These are phyloP conservation scores for Sitodiplosis mosellana DNA, from an alignment of 1,140 invertebrate genomes.

Conservation along the genomic window DNA sequence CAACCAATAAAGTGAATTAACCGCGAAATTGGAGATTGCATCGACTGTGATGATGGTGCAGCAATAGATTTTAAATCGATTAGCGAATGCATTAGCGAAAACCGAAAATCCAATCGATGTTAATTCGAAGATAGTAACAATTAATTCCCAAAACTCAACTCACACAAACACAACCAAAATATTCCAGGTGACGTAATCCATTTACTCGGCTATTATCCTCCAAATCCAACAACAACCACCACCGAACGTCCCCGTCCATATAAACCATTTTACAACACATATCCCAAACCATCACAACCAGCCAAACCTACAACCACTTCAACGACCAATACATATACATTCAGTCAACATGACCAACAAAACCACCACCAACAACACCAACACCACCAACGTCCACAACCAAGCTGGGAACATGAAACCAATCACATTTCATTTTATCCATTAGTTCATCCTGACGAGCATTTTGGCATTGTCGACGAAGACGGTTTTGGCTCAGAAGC, in stretches of 20 bases:
- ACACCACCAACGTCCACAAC: conserved; percentile 1
- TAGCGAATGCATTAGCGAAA: too few species aligned
- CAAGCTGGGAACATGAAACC: conserved; percentile 17
- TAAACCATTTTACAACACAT: not conserved
- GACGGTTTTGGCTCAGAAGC: not conserved
- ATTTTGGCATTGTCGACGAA: not conserved
- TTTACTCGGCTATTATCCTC: conserved; percentile 24
- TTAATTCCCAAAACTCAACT: too few species aligned
- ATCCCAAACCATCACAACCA: not conserved
- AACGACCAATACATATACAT: not conserved
- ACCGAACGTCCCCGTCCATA: conserved; percentile 6
- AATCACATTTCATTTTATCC: conserved; percentile 5
- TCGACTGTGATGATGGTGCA: too few species aligned
- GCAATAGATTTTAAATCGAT: too few species aligned
- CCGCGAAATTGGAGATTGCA: too few species aligned
- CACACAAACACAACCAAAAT: not conserved
- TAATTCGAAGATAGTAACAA: too few species aligned
- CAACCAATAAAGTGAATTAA: not conserved
- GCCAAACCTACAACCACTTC: not conserved
- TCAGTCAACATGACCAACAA: not conserved
- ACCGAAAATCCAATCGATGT: too few species aligned
- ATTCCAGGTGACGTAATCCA: conserved; percentile 24
- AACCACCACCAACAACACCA: not conserved
- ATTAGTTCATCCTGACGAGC: not conserved
- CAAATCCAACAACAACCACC: conserved; percentile 12